Evolutionary conservation across 2,113 vertebrate genomes (phyloP).

Genomic region (Oryzias curvinotus): DNA sequence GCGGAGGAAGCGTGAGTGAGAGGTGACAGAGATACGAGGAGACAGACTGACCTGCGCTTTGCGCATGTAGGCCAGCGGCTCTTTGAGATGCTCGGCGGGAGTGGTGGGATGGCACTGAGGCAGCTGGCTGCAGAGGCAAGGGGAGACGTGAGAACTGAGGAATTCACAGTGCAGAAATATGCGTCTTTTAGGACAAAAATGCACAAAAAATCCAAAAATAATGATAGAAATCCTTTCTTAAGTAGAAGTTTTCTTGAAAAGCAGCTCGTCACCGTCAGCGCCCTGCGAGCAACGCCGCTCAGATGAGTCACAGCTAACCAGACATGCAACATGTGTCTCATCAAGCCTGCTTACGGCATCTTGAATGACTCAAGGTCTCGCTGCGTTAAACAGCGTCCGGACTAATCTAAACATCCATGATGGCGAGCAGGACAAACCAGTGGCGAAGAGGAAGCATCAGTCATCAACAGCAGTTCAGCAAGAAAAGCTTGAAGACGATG

Average conservation of each 20-base stretch:
- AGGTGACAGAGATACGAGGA: conserved; percentile 41
- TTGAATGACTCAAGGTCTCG: conserved; percentile 40
- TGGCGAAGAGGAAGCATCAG: conserved; percentile 30
- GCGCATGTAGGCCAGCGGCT: conserved; percentile 94
- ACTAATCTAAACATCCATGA: conserved; percentile 53
- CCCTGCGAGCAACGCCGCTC: not conserved
- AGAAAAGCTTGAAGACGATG: too few species aligned
- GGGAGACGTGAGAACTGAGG: not conserved
- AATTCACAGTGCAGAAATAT: not conserved
- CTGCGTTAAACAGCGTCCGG: conserved; percentile 41
- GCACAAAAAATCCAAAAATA: not conserved
- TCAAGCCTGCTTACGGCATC: conserved; percentile 16
- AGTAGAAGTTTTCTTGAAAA: not conserved
- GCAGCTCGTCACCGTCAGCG: not conserved
- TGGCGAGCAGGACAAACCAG: conserved; percentile 31
- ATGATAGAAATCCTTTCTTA: conserved; percentile 11
- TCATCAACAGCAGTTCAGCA: conserved; percentile 8
- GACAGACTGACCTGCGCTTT: conserved; percentile 89
- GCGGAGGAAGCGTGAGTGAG: conserved; percentile 12
- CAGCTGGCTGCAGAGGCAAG: conserved; percentile 78
- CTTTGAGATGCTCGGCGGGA: conserved; percentile 90
- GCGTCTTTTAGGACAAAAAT: too few species aligned
- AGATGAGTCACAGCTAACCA: conserved; percentile 29
- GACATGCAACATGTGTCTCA: conserved; percentile 1
- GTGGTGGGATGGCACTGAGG: conserved; percentile 80